Conservation (phyloP, 2,888 invertebrate genomes). For the Tipula confusa region DNA sequence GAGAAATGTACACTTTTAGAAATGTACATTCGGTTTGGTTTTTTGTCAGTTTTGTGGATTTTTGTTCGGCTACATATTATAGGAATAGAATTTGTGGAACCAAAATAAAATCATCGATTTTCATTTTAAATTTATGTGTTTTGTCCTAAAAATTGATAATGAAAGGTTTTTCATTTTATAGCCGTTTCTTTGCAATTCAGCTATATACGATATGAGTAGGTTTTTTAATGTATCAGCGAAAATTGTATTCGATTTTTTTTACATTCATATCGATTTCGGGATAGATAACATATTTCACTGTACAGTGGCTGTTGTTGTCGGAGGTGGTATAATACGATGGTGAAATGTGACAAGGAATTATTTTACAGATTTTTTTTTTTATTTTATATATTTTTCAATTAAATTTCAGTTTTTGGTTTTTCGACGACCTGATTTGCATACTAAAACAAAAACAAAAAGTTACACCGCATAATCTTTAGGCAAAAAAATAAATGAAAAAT, state of each 20-base stretch:
- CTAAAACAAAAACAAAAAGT: not conserved
- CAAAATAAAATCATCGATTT: slow-evolving; percentile 20
- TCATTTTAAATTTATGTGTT: not conserved
- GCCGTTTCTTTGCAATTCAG: not conserved
- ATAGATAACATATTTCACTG: not conserved
- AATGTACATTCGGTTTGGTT: not conserved
- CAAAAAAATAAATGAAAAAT: no score
- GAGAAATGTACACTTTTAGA: no score
- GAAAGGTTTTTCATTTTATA: not conserved
- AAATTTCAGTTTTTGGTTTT: not conserved
- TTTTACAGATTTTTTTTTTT: no score
- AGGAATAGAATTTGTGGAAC: not conserved
- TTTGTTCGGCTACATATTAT: not conserved
- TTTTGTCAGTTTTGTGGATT: not conserved
- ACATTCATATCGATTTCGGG: not conserved
- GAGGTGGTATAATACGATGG: no score
- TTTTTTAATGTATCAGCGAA: not conserved
- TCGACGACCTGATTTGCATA: not conserved
- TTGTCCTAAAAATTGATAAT: not conserved
- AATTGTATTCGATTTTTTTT: slow-evolving; percentile 9
- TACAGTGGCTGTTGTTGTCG: not conserved
- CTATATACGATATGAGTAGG: not conserved
- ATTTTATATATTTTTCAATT: not conserved
- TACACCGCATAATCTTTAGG: not conserved
- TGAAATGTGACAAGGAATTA: not conserved